Conservation (phyloP, 2,797 vertebrate species). For the Spea hammondii region DNA sequence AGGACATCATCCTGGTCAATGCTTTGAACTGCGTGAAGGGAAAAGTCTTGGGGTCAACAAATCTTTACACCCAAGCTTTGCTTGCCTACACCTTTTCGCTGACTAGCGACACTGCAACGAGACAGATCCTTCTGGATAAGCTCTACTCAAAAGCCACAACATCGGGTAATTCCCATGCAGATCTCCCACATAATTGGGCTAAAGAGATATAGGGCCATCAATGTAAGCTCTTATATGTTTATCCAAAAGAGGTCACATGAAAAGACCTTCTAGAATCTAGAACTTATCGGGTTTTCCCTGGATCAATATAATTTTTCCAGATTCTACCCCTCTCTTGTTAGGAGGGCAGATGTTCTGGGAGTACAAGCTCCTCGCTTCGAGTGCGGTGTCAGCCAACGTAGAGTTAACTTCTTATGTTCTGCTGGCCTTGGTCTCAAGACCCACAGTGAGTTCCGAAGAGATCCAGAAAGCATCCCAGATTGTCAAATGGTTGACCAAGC, state of each 20-base stretch:
- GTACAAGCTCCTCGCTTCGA: neutral
- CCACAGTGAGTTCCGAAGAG: neutral
- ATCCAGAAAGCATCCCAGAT: neutral
- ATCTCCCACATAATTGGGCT: too few relatives aligned
- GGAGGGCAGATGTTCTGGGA: slow-evolving; percentile 15
- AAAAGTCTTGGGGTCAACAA: neutral
- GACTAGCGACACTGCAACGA: neutral
- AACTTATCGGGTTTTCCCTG: too few relatives aligned
- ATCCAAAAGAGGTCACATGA: too few relatives aligned
- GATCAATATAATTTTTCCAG: too few relatives aligned
- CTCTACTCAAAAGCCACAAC: neutral
- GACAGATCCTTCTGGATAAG: slow-evolving; percentile 7
- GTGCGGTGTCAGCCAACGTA: neutral
- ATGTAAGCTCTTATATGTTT: too few relatives aligned
- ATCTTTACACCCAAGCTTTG: slow-evolving; percentile 22
- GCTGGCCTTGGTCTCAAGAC: neutral
- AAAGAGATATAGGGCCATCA: too few relatives aligned
- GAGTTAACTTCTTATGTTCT: slow-evolving; percentile 21
- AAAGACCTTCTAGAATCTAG: too few relatives aligned
- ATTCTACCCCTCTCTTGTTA: neutral
- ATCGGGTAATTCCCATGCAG: slow-evolving; percentile 10
- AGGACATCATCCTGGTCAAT: neutral
- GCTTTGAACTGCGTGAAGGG: slow-evolving; percentile 1
- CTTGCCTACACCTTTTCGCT: slow-evolving; percentile 22
- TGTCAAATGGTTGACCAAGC: slow-evolving; percentile 27